A percentile compares a stretch with the other conserved stretches of the same genome.
phyloP scores from a whole-genome alignment of 2,888 invertebrate genomes.

The Choreutis nemorana region DNA sequence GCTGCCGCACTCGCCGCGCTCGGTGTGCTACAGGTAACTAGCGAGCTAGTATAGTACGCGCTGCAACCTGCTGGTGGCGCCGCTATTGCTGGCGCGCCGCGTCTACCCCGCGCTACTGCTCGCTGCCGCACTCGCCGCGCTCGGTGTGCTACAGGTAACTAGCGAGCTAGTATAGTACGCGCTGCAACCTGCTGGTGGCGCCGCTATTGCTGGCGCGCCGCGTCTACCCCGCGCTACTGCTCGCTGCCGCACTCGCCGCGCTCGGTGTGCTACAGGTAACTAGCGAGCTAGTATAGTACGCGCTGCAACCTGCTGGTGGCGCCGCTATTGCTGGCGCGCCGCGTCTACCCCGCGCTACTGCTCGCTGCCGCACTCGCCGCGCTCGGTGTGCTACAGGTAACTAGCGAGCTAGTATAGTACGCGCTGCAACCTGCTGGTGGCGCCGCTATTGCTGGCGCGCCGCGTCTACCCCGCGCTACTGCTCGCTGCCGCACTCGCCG shows the following conservation, averaged over 20 bases:
- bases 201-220: conserved; percentile 69
- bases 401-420: conserved; percentile 57
- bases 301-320: conserved; percentile 82
- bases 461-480: conserved; percentile 91
- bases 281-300: too few relatives aligned
- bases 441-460: conserved; percentile 80
- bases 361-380: conserved; percentile 71
- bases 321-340: conserved; percentile 79
- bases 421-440: conserved; percentile 81
- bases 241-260: conserved; percentile 70
- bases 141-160: conserved; percentile 38
- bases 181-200: conserved; percentile 82
- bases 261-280: conserved; percentile 68
- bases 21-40: conserved; percentile 59
- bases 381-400: conserved; percentile 67
- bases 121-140: conserved; percentile 61
- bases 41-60: conserved; percentile 69
- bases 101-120: conserved; percentile 91
- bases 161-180: conserved; percentile 57
- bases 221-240: conserved; percentile 1
- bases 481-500: conserved; percentile 70
- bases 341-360: conserved; percentile 90
- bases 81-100: conserved; percentile 79
- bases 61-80: conserved; percentile 79
- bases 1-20: conserved; percentile 71